These are phyloP conservation scores for Caloenas nicobarica DNA, from an alignment of 2,113 vertebrate genomes.

Conservation along the genomic window DNA sequence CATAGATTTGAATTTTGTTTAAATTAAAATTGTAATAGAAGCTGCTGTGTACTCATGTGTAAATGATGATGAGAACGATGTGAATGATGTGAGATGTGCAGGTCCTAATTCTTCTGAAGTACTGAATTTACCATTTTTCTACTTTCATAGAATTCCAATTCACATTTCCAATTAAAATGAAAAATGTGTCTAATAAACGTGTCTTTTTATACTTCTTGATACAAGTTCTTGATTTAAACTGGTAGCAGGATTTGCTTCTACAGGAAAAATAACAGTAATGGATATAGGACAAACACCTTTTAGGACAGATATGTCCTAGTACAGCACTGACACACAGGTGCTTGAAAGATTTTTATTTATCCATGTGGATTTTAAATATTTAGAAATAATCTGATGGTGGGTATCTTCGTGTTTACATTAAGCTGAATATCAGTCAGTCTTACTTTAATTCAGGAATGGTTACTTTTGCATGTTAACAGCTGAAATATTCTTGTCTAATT, in stretches of 20 bases:
- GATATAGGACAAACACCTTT: background rate
- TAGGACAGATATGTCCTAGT: background rate
- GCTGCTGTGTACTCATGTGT: background rate
- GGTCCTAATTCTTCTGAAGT: background rate
- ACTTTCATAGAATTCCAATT: background rate
- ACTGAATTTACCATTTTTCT: background rate
- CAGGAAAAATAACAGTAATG: background rate
- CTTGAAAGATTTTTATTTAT: background rate
- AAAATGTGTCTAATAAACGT: fast-evolving
- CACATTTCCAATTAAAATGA: background rate
- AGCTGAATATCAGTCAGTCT: background rate
- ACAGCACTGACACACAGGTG: background rate
- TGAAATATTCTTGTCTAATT: background rate
- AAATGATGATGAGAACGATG: background rate
- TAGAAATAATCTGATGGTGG: background rate
- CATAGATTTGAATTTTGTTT: constrained; percentile 56
- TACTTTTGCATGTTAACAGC: background rate
- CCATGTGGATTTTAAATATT: background rate
- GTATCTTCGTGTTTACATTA: background rate
- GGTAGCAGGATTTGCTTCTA: background rate
- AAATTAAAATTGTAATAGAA: constrained; percentile 35
- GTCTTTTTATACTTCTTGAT: background rate
- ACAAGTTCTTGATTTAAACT: background rate
- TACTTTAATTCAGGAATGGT: background rate
- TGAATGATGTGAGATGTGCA: background rate